Conservation (phyloP, 1,140 invertebrate species). For the Pogonomyrmex californicus region DNA sequence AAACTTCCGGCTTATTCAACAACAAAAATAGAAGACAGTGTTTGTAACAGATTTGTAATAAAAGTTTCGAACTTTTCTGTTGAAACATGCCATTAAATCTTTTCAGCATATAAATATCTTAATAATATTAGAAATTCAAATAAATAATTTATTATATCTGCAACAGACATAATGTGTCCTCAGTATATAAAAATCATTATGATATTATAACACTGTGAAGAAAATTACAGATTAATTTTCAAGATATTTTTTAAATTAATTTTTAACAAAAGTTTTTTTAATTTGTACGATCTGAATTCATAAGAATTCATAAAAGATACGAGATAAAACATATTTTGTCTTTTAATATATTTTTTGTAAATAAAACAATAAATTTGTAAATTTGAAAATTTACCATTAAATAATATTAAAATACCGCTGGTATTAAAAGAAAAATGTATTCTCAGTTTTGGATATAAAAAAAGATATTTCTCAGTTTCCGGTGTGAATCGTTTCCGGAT, state of each 20-base stretch:
- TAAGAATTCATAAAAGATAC: not conserved
- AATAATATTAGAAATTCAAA: not conserved
- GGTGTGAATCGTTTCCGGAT: slow-evolving; percentile 30
- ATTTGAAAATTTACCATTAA: not conserved
- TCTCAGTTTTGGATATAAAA: not conserved
- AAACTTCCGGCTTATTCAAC: slow-evolving; percentile 28
- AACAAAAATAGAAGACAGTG: slow-evolving; percentile 8
- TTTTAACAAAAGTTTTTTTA: not conserved
- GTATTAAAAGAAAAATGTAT: not conserved
- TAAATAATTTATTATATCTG: not conserved
- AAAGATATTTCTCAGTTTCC: not conserved
- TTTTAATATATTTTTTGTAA: not conserved
- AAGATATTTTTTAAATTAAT: slow-evolving; percentile 4
- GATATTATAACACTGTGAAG: not conserved
- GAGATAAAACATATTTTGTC: not conserved
- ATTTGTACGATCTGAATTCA: not conserved
- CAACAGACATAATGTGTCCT: not conserved
- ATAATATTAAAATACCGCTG: no score
- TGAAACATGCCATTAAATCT: not conserved
- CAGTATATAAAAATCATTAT: not conserved
- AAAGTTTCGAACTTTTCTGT: not conserved
- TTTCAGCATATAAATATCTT: not conserved
- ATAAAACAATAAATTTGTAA: not conserved
- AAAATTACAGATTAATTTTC: not conserved
- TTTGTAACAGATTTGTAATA: not conserved